Conservation (phyloP, 1,140 invertebrate genomes). For the Battus philenor region DNA sequence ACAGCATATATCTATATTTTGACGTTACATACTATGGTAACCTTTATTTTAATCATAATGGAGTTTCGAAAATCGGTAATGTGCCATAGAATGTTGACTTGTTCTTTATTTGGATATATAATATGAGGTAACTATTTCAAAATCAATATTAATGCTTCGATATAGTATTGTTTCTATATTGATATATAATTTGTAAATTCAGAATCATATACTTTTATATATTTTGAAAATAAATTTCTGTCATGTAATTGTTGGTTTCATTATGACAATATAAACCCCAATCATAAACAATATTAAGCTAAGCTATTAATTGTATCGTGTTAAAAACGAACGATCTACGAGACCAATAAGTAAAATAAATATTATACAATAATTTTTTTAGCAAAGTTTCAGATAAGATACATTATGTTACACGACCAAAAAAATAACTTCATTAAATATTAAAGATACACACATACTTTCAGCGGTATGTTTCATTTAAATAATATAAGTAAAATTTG, state of each 20-base stretch:
- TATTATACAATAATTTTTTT: too few species aligned
- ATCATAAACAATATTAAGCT: too few species aligned
- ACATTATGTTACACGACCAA: too few species aligned
- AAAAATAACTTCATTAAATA: too few species aligned
- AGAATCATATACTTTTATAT: conserved; percentile 63
- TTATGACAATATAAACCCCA: conserved; percentile 16
- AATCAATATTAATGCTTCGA: conserved; percentile 18
- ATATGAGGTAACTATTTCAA: conserved; percentile 14
- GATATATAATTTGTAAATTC: conserved; percentile 37
- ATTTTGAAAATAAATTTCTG: conserved; percentile 66
- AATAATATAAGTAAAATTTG: too few species aligned
- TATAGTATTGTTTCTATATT: background rate
- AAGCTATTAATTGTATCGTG: too few species aligned
- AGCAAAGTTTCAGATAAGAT: too few species aligned
- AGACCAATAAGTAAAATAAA: too few species aligned
- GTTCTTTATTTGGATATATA: conserved; percentile 18
- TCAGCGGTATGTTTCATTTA: too few species aligned
- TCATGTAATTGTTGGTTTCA: conserved; percentile 48
- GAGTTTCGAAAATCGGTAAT: conserved; percentile 21
- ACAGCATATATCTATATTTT: conserved; percentile 27
- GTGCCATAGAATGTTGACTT: conserved; percentile 45
- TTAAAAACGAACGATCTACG: too few species aligned
- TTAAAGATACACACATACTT: too few species aligned
- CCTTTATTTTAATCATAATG: conserved; percentile 5
- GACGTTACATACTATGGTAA: conserved; percentile 7